A percentile compares a stretch with the other conserved stretches of the same genome.
Evolutionary conservation across 1,140 invertebrate species (phyloP).

Genomic region (Saccostrea cuccullata): DNA sequence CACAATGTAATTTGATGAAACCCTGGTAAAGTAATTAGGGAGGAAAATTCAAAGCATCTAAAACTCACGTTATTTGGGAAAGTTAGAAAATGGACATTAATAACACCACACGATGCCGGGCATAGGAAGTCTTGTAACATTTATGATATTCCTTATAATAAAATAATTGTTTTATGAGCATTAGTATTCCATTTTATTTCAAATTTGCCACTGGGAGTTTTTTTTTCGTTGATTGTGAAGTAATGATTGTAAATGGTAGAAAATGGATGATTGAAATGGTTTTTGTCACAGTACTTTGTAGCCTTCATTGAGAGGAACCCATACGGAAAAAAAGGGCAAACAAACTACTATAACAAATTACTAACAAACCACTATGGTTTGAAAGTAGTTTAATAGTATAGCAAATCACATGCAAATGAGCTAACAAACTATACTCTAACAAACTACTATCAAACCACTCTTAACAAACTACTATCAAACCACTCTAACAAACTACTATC

Average conservation of each 20-base stretch:
- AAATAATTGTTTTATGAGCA: conserved; percentile 17
- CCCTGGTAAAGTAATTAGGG: background rate
- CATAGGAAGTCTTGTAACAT: conserved; percentile 20
- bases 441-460: no score
- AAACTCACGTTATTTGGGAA: background rate
- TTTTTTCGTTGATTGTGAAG: background rate
- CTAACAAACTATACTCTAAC: no score
- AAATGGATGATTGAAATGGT: background rate
- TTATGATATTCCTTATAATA: conserved; percentile 27
- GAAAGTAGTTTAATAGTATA: no score
- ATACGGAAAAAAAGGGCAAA: no score
- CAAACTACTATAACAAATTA: no score
- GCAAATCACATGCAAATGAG: no score
- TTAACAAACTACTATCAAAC: no score
- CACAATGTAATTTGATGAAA: background rate
- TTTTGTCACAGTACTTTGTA: conserved; percentile 10
- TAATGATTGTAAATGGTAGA: conserved; percentile 6
- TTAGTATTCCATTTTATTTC: conserved; percentile 23
- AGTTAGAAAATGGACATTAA: background rate
- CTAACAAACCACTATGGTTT: no score
- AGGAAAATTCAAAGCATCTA: background rate
- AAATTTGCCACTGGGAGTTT: conserved; percentile 17
- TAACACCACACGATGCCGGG: background rate
- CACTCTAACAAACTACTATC: no score
- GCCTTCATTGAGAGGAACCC: background rate